A percentile compares a stretch with the other conserved stretches of the same genome.
phyloP scores from a whole-genome alignment of 2,888 invertebrate species.

The Apomyelois bistriatella region DNA sequence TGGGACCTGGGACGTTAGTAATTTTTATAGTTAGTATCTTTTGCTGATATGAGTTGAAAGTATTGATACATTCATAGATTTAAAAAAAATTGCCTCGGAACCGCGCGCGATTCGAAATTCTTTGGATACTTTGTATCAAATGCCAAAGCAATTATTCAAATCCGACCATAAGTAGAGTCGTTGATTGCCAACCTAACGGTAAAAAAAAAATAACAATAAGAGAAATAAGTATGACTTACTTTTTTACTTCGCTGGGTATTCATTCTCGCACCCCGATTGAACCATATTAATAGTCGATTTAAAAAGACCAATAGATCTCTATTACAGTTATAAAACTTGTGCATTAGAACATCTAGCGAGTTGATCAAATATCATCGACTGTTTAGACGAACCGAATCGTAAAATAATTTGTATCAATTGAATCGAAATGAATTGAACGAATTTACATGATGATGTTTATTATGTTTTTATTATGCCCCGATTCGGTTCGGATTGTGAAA shows the following conservation, averaged over 20 bases:
- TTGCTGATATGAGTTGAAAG: too few relatives aligned
- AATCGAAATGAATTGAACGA: conserved; percentile 59
- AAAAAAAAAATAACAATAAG: too few relatives aligned
- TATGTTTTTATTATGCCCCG: conserved; percentile 18
- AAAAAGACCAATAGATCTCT: conserved; percentile 73
- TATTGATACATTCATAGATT: too few relatives aligned
- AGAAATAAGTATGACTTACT: not conserved
- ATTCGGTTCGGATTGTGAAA: not conserved
- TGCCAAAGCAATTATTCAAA: too few relatives aligned
- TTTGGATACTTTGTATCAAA: too few relatives aligned
- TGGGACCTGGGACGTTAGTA: too few relatives aligned
- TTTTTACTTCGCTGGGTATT: conserved; percentile 16
- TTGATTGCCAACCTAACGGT: too few relatives aligned
- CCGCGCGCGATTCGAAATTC: too few relatives aligned
- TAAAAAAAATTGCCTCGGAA: too few relatives aligned
- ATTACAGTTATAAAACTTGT: conserved; percentile 70
- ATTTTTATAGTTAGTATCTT: too few relatives aligned
- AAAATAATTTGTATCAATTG: conserved; percentile 72
- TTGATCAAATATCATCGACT: conserved; percentile 70
- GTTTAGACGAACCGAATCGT: conserved; percentile 61
- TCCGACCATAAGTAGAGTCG: too few relatives aligned
- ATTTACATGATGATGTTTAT: conserved; percentile 41
- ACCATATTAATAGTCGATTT: conserved; percentile 70
- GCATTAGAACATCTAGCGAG: conserved; percentile 58
- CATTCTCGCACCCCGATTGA: conserved; percentile 60